These are phyloP conservation scores for Cataglyphis albicans DNA, from an alignment of 2,888 invertebrate species.

Conservation along the genomic window DNA sequence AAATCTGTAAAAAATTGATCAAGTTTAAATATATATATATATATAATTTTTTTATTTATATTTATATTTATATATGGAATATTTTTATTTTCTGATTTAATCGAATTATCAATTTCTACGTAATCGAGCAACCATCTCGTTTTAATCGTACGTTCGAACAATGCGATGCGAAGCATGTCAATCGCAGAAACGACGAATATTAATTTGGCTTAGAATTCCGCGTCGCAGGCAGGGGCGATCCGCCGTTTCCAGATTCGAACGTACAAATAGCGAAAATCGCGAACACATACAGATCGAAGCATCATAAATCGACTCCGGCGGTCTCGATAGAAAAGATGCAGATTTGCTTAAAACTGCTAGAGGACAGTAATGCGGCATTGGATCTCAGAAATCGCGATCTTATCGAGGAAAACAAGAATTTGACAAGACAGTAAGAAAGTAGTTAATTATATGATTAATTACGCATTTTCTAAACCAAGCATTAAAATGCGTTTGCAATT, in stretches of 20 bases:
- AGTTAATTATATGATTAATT: slow-evolving; percentile 23
- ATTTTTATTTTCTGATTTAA: not conserved
- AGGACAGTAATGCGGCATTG: slow-evolving; percentile 77
- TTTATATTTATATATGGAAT: no score
- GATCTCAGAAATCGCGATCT: slow-evolving; percentile 78
- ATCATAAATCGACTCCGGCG: slow-evolving; percentile 50
- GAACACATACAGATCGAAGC: slow-evolving; percentile 17
- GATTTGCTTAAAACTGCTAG: slow-evolving; percentile 72
- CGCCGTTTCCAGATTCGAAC: slow-evolving; percentile 64
- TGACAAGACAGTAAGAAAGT: slow-evolving; percentile 75
- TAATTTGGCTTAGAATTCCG: slow-evolving; percentile 29
- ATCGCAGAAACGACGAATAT: slow-evolving; percentile 39
- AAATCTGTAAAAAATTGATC: not conserved
- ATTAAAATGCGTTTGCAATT: slow-evolving; percentile 2
- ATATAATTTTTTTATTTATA: not conserved
- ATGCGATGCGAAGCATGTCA: slow-evolving; percentile 22
- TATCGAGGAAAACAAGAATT: slow-evolving; percentile 75
- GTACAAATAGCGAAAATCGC: slow-evolving; percentile 49
- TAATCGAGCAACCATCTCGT: not conserved
- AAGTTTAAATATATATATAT: not conserved
- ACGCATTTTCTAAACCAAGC: not conserved
- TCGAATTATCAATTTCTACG: slow-evolving; percentile 1
- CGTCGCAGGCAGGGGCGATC: slow-evolving; percentile 65
- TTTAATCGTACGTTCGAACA: slow-evolving; percentile 15
- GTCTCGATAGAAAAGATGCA: slow-evolving; percentile 64